Base-by-base conservation (phyloP, 1,140 invertebrate species). In the Zaprionus ghesquierei region DNA sequence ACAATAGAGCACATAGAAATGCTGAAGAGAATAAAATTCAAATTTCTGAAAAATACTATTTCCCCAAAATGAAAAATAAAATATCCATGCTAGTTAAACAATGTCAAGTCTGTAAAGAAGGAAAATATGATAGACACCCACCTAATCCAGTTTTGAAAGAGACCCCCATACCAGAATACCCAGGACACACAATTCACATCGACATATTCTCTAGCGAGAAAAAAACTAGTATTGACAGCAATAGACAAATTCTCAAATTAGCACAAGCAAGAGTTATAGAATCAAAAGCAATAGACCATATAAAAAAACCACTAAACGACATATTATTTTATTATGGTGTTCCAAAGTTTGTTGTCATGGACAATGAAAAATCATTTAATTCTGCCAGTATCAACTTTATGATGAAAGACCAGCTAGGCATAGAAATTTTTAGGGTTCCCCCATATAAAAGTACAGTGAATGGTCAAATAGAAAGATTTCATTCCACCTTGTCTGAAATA, bases 321-420 rank as follows among this genome's bases (percentile, higher is more conserved):
- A 22, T 75, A 12, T 23, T 75, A 23, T 66, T 72, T 18, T 53
- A 49, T 18, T 69, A 33, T 46, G 61, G 72, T 5, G 38, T 77
- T 9, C 69, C 69, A 12, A 53, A 77, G 51, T 54, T 10, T 27
- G 54, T 71, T 6, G 68, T 75, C 13, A 63, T 71, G 13, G 63
- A 75, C 13, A 75, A 75, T 18, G 64, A 78, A 66, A 70, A 70
- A 55, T 64, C 69, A 1, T 38, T 78, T 8, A 77, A 77, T 22
- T 80, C 75, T 22, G 33, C 51, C n/a, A 44, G 53, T 10, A 73
- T 69, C 9, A 64, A 12, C 1, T 56, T 59, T n/a, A 77, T 69
- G 63, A 18, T 69, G 2, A 44, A 59, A 53, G 44, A 81, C 15
- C 59, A 81, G 31, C 38, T 71, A 29, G 15, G 22, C 1, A 74